Evolutionary conservation across 53 echinoderm and acorn worm species (phyloP), one percentile per base, ranked within the genome.

Genomic region (Stichopus horrens): DNA sequence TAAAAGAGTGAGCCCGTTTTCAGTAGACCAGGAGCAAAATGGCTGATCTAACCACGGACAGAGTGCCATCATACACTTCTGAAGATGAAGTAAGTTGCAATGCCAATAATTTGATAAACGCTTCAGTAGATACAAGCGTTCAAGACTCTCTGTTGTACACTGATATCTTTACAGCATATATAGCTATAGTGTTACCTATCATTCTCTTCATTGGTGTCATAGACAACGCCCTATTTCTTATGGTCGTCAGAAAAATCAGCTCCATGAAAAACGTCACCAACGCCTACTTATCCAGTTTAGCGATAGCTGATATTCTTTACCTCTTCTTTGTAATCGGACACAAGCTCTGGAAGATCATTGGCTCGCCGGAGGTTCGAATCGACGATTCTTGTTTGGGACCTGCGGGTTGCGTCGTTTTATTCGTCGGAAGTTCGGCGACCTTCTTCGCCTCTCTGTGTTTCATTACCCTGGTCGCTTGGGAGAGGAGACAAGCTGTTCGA

Each of bases 241-340:
- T 94, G 52, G 98, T 98, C 21, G 94, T 94, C 6, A 23, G 92
- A 6, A 91, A 88, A n/a, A 92, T 96, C 21, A 91, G 90, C 10
- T 86, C 91, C 11, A 96, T 96, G 95, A 85, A 92, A 88, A 96
- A 96, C 58, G 92, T 96, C 53, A 98, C 98, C 9, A 98, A 98
- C 86, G 91, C 92, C 54, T 98, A 98, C 82, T 89, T 98, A 4
- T 90, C 93, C 7, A 90, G 92, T 71, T 79, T 98, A 4, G 92
- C 95, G 7, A 59, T 98, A 7, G 87, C 95, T 11, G 98, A 98
- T 86, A 90, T 96, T 8, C 73, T 96, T 4, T 98, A 92, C 79
- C 91, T 98, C 4, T n/a, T 94, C 53, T 94, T 96, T 71, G 94
- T 94, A 6, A 89, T 96, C 73, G 94, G 92, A 9, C 92, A 96